These are phyloP conservation scores for Perca fluviatilis DNA, from an alignment of 2,113 vertebrate species.

Conservation along the genomic window DNA sequence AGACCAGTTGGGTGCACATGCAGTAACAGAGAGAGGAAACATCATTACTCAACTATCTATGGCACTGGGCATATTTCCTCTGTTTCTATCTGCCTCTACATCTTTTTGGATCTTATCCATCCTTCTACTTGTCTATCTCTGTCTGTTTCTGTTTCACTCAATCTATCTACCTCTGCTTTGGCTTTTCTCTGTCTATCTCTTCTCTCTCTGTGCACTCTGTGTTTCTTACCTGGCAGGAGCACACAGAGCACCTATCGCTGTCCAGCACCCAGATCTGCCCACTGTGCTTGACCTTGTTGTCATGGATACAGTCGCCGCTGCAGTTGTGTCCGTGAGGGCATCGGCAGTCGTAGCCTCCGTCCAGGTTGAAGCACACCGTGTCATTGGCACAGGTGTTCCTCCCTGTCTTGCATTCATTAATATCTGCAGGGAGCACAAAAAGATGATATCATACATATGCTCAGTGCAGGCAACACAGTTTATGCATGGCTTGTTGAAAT, in stretches of 20 bases:
- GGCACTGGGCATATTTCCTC: constrained; percentile 2
- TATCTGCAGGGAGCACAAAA: constrained; percentile 85
- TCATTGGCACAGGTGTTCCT: constrained; percentile 98
- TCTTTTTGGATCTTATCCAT: not conserved
- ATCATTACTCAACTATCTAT: constrained; percentile 6
- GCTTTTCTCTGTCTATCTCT: constrained; percentile 2
- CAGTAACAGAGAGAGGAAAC: not conserved
- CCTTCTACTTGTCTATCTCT: constrained; percentile 15
- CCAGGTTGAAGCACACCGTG: constrained; percentile 98
- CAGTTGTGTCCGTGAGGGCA: constrained; percentile 98
- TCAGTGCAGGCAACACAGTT: constrained; percentile 27
- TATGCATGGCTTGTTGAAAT: not conserved
- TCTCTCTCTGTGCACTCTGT: not conserved
- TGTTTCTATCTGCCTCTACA: not conserved
- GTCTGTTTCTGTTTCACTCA: not conserved
- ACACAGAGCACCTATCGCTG: constrained; percentile 96
- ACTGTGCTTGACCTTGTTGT: constrained; percentile 94
- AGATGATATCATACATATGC: constrained; percentile 53
- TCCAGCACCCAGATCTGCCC: constrained; percentile 99
- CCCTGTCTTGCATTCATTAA: constrained; percentile 96
- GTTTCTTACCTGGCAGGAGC: constrained; percentile 92
- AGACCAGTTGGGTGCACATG: not conserved
- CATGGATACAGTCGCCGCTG: constrained; percentile 95
- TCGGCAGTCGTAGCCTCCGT: constrained; percentile 97
- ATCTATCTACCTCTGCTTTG: constrained; percentile 4